Evolutionary conservation across 2,113 vertebrate species (phyloP), one percentile per base, ranked within the genome.

Genomic region (Apteryx mantelli): DNA sequence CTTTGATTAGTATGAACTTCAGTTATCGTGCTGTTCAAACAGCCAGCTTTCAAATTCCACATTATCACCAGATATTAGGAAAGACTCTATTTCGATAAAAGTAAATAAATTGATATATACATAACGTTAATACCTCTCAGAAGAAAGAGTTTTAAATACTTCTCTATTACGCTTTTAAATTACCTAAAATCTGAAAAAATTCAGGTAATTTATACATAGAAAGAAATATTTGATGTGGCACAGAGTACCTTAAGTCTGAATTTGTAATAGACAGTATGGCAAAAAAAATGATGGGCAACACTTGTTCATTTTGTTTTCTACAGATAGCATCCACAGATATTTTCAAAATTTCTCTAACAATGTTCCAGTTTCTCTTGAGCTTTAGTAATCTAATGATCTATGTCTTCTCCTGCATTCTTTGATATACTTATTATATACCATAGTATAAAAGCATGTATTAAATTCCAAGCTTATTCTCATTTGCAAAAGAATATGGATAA

Each of bases 401-500:
- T 68, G 82, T 83, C 5, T 4, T 78, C 44, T 81, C 36, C 34
- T 32, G 25, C 53, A 34, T 87, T 91, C 38, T 75, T 79, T 88
- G 24, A 91, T 75, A 75, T 21, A 69, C 5, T 86, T 90, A 77
- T 58, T 94, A 53, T 25, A 63, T 60, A 80, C 73, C 60, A 78
- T 18, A 74, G 19, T 73, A 91, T 30, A 92, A 91, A 90, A 88
- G 18, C 86, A 92, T 61, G 63, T 26, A 68, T 84, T 79, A 73
- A 56, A 89, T 48, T 21, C 26, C 50, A 80, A 78, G 30, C 56
- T 82, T 19, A 58, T 53, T 73, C 60, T 86, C 25, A 89, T 84
- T 91, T 92, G n/a, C 83, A 75, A 89, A 91, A 95, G 58, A 95
- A 84, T 71, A 87, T 6, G 42, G 40, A 56, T 90, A 93, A 86